These are phyloP conservation scores for Celastrina argiolus DNA, from an alignment of 2,888 invertebrate species.

Conservation along the genomic window DNA sequence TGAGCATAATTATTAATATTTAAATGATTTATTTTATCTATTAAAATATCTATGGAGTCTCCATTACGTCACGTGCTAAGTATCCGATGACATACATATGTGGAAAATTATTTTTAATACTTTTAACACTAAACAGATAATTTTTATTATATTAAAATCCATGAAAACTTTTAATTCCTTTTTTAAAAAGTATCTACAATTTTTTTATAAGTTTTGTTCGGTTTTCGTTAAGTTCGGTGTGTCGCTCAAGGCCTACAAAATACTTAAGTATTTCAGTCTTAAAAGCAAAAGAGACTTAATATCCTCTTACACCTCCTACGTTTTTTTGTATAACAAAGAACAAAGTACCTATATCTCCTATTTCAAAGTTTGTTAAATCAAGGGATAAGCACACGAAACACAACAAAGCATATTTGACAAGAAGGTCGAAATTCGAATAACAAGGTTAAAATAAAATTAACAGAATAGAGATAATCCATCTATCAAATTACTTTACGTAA, in stretches of 20 bases:
- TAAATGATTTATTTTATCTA: no score
- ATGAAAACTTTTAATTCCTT: no score
- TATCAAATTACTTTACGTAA: not conserved
- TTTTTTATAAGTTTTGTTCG: no score
- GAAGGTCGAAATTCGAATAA: not conserved
- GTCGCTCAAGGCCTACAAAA: no score
- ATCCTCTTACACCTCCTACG: not conserved
- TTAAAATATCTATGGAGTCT: no score
- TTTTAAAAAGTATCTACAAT: no score
- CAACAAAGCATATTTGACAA: not conserved
- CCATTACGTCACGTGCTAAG: no score
- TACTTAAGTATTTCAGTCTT: not conserved
- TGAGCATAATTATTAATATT: no score
- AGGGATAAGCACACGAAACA: not conserved
- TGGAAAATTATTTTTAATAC: not conserved
- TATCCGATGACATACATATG: no score
- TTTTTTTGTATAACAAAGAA: not conserved
- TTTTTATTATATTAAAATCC: no score
- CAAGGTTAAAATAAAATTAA: constrained; percentile 1
- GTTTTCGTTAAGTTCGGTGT: no score
- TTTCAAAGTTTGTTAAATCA: not conserved
- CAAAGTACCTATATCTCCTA: not conserved
- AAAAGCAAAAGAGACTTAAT: not conserved
- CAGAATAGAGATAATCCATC: not conserved
- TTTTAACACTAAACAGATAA: no score